These are phyloP conservation scores for Pimpla rufipes DNA, from an alignment of 2,888 invertebrate genomes.

Conservation along the genomic window DNA sequence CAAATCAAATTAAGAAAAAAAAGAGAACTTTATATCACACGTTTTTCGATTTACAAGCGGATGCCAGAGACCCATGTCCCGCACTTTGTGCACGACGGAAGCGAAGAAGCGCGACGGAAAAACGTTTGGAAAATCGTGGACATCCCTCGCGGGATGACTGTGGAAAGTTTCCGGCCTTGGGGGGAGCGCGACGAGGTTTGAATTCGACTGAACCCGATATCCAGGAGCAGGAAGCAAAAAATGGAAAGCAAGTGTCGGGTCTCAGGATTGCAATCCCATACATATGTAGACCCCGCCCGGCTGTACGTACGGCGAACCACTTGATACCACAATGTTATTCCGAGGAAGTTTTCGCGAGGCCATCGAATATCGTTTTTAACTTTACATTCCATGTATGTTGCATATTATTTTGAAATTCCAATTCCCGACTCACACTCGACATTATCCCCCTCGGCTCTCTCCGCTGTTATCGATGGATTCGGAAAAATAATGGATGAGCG, in stretches of 20 bases:
- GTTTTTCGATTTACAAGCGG: background rate
- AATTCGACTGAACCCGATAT: slow-evolving; percentile 11
- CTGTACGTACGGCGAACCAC: background rate
- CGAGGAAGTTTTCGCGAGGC: slow-evolving; percentile 9
- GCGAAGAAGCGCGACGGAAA: background rate
- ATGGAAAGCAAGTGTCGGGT: slow-evolving; percentile 7
- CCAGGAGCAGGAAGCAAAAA: slow-evolving; percentile 7
- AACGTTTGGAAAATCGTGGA: slow-evolving; percentile 5
- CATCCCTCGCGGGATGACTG: background rate
- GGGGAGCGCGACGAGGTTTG: background rate
- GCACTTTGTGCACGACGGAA: background rate
- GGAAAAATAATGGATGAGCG: background rate
- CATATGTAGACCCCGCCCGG: background rate
- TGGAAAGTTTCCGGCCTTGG: background rate
- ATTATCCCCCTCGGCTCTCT: background rate
- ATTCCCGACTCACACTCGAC: background rate
- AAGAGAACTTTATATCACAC: background rate
- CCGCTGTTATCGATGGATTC: background rate
- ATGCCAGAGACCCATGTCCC: background rate
- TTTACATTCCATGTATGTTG: slow-evolving; percentile 6
- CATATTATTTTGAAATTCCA: slow-evolving; percentile 18
- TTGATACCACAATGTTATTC: slow-evolving; percentile 10
- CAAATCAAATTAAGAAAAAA: too few relatives aligned
- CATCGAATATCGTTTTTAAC: slow-evolving; percentile 13
- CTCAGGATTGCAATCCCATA: background rate